These are phyloP conservation scores for Nothobranchius kuhntae DNA, from an alignment of 2,113 vertebrate genomes.

Conservation along the genomic window DNA sequence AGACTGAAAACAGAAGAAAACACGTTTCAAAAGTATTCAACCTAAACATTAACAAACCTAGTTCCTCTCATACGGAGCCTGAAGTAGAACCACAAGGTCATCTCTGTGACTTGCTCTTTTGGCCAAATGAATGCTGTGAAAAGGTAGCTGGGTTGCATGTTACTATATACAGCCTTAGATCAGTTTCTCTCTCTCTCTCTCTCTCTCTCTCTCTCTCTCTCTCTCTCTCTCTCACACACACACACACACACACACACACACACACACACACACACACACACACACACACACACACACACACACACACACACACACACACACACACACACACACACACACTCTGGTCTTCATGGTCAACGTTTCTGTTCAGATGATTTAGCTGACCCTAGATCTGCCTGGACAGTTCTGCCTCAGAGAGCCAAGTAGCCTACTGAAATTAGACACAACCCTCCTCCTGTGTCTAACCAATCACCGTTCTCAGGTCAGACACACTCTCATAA, in stretches of 20 bases:
- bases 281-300: no score
- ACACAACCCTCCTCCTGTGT: slow-evolving; percentile 23
- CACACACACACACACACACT: slow-evolving; percentile 2
- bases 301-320: no score
- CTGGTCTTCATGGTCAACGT: slow-evolving; percentile 12
- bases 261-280: no score
- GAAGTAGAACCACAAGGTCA: slow-evolving; percentile 29
- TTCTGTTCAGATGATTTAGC: slow-evolving; percentile 36
- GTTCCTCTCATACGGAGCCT: background rate
- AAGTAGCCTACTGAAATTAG: slow-evolving; percentile 63
- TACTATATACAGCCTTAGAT: slow-evolving; percentile 12
- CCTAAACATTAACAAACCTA: slow-evolving; percentile 5
- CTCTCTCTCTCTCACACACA: no score
- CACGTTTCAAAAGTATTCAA: background rate
- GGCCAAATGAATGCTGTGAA: slow-evolving; percentile 24
- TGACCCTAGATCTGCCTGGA: slow-evolving; percentile 42
- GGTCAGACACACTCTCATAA: slow-evolving; percentile 43
- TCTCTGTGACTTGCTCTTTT: slow-evolving; percentile 32
- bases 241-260: no score
- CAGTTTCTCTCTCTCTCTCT: slow-evolving; percentile 19
- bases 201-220: no score
- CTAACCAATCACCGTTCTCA: slow-evolving; percentile 1
- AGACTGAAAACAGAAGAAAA: no score
- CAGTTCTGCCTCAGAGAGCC: slow-evolving; percentile 49
- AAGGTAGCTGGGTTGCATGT: slow-evolving; percentile 12